Percentiles rank a stretch among this genome's conserved stretches.
These are phyloP conservation scores for Trichopria drosophilae DNA, from an alignment of 2,888 invertebrate genomes.

Conservation along the genomic window DNA sequence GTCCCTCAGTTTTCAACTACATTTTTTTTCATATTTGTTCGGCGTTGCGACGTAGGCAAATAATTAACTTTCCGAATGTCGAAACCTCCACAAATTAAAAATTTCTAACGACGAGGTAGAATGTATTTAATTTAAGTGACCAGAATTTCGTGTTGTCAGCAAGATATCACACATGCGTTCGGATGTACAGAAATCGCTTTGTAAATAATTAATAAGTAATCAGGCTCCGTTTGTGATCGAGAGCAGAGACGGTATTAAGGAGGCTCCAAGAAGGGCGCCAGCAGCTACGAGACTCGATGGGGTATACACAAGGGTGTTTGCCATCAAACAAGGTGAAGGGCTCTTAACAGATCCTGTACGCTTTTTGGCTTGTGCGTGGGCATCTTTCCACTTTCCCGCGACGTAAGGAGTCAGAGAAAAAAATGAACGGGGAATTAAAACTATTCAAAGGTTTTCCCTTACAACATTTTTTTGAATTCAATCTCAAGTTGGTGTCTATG, in stretches of 20 bases:
- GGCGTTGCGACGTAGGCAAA: too few species aligned
- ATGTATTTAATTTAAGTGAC: too few species aligned
- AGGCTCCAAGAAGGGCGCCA: slow-evolving; percentile 47
- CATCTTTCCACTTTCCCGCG: slow-evolving; percentile 35
- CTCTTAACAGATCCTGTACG: slow-evolving; percentile 47
- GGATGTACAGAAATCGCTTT: slow-evolving; percentile 43
- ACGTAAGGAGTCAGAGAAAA: slow-evolving; percentile 8
- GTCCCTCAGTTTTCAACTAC: too few species aligned
- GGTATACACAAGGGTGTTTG: slow-evolving; percentile 48
- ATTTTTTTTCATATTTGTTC: too few species aligned
- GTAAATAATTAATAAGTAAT: slow-evolving; percentile 58
- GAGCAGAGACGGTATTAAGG: slow-evolving; percentile 38
- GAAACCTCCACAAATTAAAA: too few species aligned
- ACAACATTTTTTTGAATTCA: not conserved
- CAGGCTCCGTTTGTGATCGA: slow-evolving; percentile 48
- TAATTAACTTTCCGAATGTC: too few species aligned
- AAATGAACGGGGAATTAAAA: not conserved
- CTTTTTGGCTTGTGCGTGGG: slow-evolving; percentile 35
- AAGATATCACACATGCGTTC: too few species aligned
- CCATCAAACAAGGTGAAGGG: slow-evolving; percentile 48
- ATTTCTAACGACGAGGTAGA: too few species aligned
- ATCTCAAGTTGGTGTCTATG: too few species aligned
- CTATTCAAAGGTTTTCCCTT: not conserved
- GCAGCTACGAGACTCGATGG: slow-evolving; percentile 34
- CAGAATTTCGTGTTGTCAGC: too few species aligned